Conservation (phyloP, 2,888 invertebrate species). For the Melolontha melolontha region DNA sequence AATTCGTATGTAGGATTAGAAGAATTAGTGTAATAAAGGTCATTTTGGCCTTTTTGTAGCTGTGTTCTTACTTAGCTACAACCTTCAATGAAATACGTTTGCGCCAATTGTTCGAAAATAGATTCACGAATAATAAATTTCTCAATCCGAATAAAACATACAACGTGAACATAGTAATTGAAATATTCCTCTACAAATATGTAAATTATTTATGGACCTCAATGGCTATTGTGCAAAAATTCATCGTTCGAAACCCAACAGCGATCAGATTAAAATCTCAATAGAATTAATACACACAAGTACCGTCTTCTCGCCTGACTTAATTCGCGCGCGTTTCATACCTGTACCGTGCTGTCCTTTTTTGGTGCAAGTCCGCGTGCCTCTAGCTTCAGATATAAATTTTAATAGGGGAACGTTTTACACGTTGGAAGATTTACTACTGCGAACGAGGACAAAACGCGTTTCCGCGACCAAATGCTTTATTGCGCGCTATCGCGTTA, state of each 20-base stretch:
- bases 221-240: constrained; percentile 31
- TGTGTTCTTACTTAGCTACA: no score
- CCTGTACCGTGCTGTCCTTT: constrained; percentile 28
- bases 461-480: constrained; percentile 35
- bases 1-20: no score
- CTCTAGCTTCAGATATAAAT: constrained; percentile 33
- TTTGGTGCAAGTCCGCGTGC: constrained; percentile 35
- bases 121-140: no score
- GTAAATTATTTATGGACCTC: constrained; percentile 27
- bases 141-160: no score
- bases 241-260: constrained; percentile 22
- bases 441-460: constrained; percentile 24
- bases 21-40: no score
- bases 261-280: constrained; percentile 34
- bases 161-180: constrained; percentile 6
- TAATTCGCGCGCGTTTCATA: constrained; percentile 24
- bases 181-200: constrained; percentile 33
- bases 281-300: constrained; percentile 31
- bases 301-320: constrained; percentile 31
- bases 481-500: constrained; percentile 29
- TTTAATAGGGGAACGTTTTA: constrained; percentile 38
- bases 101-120: no score
- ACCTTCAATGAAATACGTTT: no score
- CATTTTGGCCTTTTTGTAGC: no score
- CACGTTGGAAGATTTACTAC: constrained; percentile 36